Conservation (phyloP, 2,797 vertebrate genomes). For the Gallirallus australis region DNA sequence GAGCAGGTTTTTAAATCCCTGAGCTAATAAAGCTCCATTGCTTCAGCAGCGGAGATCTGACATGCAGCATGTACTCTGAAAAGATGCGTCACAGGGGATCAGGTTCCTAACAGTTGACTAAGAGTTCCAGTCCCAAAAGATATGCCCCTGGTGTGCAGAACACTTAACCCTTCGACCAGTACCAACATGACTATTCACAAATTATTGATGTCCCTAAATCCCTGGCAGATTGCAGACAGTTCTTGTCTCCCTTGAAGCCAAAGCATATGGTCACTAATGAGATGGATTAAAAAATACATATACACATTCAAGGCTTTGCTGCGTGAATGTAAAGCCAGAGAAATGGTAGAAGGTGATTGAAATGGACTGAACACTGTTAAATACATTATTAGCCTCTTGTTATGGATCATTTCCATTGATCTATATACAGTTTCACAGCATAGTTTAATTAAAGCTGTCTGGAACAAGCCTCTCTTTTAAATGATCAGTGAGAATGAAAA, state of each 20-base stretch:
- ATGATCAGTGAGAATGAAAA: conserved; percentile 69
- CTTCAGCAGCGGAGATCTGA: conserved; percentile 73
- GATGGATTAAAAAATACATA: conserved; percentile 79
- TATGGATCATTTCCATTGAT: conserved; percentile 85
- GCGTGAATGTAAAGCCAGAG: conserved; percentile 71
- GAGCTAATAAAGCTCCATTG: conserved; percentile 77
- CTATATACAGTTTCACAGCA: conserved; percentile 79
- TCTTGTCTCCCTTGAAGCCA: conserved; percentile 79
- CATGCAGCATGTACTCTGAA: conserved; percentile 71
- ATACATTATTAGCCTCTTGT: conserved; percentile 85
- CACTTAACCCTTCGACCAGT: conserved; percentile 89
- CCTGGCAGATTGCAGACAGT: conserved; percentile 85
- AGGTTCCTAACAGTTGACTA: conserved; percentile 79
- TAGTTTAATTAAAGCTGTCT: conserved; percentile 85
- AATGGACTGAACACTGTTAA: conserved; percentile 78
- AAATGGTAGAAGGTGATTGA: conserved; percentile 80
- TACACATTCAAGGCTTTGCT: conserved; percentile 72
- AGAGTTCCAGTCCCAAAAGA: conserved; percentile 79
- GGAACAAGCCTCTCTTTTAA: conserved; percentile 76
- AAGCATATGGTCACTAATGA: conserved; percentile 87
- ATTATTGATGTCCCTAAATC: conserved; percentile 90
- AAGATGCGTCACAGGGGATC: conserved; percentile 75
- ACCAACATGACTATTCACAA: conserved; percentile 86
- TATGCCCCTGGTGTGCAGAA: conserved; percentile 77
- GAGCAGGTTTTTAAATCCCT: conserved; percentile 76